These are phyloP conservation scores for Linurgus olivaceus DNA, from an alignment of 2,797 vertebrate genomes.

Conservation along the genomic window DNA sequence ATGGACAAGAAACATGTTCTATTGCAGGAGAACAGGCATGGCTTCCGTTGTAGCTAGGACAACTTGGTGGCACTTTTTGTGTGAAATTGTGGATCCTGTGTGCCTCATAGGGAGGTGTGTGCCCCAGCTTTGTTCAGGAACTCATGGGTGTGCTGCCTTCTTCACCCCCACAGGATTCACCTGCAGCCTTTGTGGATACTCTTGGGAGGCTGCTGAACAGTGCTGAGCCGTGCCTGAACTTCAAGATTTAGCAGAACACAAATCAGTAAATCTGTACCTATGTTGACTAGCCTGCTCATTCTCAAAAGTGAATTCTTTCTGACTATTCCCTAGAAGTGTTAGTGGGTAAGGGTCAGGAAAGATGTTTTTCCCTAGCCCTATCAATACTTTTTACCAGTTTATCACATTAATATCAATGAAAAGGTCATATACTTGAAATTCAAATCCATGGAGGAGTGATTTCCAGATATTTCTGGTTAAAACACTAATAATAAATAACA, in stretches of 20 bases:
- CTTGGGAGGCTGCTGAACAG: background rate
- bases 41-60: background rate
- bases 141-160: fast-evolving
- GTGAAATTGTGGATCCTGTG: fast-evolving
- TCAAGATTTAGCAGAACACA: background rate
- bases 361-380: background rate
- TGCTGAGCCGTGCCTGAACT: background rate
- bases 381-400: background rate
- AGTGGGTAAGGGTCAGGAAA: background rate
- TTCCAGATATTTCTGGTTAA: background rate
- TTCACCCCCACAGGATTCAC: background rate
- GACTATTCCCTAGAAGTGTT: background rate
- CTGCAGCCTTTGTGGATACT: background rate
- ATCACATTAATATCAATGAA: background rate
- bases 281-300: background rate
- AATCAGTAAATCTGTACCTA: background rate
- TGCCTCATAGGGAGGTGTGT: background rate
- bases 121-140: fast-evolving
- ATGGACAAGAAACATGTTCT: background rate
- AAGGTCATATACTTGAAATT: background rate
- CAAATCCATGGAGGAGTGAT: background rate
- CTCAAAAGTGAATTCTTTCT: background rate
- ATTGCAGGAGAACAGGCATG: fast-evolving
- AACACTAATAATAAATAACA: background rate
- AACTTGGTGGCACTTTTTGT: background rate